These are phyloP conservation scores for Urocyon cinereoargenteus DNA, from an alignment of 2,797 vertebrate species.

Conservation along the genomic window DNA sequence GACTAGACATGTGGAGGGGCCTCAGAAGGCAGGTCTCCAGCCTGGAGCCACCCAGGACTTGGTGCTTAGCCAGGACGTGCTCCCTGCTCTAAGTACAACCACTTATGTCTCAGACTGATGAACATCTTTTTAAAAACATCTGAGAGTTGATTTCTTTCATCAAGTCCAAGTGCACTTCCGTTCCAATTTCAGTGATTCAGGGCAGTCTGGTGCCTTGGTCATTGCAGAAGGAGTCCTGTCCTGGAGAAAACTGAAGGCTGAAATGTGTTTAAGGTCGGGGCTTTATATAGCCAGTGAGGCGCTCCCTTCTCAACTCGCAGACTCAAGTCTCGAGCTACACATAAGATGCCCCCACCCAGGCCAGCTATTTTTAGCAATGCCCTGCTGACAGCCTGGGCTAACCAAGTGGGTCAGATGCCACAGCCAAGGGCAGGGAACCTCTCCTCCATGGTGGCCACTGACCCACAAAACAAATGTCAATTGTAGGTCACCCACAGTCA, in stretches of 20 bases:
- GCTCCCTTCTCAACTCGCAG: slow-evolving; percentile 33
- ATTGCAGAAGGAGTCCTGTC: slow-evolving; percentile 35
- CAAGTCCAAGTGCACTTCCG: neutral
- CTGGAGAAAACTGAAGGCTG: slow-evolving; percentile 43
- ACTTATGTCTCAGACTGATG: neutral
- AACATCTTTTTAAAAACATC: neutral
- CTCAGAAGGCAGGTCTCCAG: neutral
- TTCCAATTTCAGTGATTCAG: neutral
- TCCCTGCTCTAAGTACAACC: neutral
- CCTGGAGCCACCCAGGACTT: neutral
- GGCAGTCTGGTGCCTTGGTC: neutral
- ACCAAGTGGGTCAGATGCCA: slow-evolving; percentile 73
- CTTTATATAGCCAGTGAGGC: slow-evolving; percentile 60
- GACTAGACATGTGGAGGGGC: neutral
- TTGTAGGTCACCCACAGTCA: slow-evolving; percentile 33
- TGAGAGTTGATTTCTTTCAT: slow-evolving; percentile 8
- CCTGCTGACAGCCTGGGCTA: slow-evolving; percentile 29
- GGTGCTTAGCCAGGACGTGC: neutral
- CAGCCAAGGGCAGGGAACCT: slow-evolving; percentile 26
- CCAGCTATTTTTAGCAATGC: slow-evolving; percentile 67
- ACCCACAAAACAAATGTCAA: slow-evolving; percentile 59
- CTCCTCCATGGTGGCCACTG: slow-evolving; percentile 10
- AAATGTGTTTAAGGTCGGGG: slow-evolving; percentile 48
- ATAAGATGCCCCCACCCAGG: neutral
- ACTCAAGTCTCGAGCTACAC: slow-evolving; percentile 11